phyloP scores from a whole-genome alignment of 1,140 invertebrate species.

The Brachionus paranguensis region DNA sequence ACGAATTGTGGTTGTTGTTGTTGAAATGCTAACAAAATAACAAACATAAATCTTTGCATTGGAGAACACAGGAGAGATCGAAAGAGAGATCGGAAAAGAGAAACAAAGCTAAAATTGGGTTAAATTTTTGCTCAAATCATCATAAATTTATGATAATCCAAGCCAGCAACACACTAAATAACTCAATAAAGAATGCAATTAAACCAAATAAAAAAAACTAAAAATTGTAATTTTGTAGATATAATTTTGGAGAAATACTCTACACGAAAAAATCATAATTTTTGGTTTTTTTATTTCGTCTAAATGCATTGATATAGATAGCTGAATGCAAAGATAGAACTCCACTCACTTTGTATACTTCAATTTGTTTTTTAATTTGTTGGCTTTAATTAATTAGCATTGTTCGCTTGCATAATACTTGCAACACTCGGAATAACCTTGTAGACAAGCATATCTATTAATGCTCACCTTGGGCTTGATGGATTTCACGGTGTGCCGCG shows the following conservation, averaged over 20 bases:
- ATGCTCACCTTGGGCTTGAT: background rate
- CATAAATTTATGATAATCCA: conserved; percentile 37
- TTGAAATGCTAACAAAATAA: background rate
- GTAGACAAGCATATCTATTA: background rate
- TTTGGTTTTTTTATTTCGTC: background rate
- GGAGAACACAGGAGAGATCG: background rate
- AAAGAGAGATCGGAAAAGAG: background rate
- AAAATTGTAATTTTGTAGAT: conserved; percentile 1
- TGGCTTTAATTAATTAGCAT: background rate
- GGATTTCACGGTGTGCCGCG: background rate
- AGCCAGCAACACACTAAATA: background rate
- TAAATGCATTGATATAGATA: background rate
- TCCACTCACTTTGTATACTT: background rate
- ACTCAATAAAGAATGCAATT: background rate
- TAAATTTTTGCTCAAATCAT: conserved; percentile 11
- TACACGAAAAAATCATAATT: conserved; percentile 5
- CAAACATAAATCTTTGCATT: background rate
- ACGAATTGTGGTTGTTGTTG: background rate
- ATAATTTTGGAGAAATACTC: background rate
- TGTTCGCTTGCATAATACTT: background rate
- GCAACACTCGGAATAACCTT: background rate
- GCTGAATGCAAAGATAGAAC: background rate
- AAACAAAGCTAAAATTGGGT: background rate
- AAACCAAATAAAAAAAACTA: background rate
- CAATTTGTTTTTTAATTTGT: background rate